A percentile compares a stretch with the other conserved stretches of the same genome.
Evolutionary conservation across 2,797 vertebrate genomes (phyloP).

Genomic region (Micropoecilia bifurca): DNA sequence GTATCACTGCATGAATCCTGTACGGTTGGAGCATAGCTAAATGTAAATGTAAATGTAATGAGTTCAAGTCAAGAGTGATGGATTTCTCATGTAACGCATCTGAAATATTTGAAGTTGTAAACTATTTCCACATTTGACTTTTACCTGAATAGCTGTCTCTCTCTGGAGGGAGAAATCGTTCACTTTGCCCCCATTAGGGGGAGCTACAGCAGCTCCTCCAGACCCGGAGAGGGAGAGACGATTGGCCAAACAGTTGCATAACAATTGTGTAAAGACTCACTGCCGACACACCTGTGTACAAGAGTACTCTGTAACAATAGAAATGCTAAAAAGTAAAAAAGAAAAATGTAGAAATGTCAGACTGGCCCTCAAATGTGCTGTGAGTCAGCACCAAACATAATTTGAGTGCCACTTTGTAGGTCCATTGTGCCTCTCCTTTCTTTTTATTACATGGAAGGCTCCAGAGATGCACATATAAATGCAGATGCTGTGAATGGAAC

Average conservation of each 20-base stretch:
- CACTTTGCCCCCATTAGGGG: constrained; percentile 61
- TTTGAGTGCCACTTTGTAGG: constrained; percentile 11
- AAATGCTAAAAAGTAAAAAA: constrained; percentile 2
- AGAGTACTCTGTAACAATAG: constrained; percentile 3
- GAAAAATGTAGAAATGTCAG: constrained; percentile 32
- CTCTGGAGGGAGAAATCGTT: not conserved
- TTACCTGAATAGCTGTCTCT: not conserved
- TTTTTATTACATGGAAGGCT: constrained; percentile 10
- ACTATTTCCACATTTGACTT: not conserved
- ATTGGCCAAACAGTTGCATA: constrained; percentile 20
- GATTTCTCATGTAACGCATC: not conserved
- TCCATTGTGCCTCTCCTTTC: constrained; percentile 14
- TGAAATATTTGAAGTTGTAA: constrained; percentile 5
- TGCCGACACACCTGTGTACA: constrained; percentile 6
- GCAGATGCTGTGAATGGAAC: not conserved
- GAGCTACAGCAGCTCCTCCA: constrained; percentile 62
- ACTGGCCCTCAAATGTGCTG: constrained; percentile 12
- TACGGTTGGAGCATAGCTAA: not conserved
- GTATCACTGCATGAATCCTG: constrained; percentile 42
- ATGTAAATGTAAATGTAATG: no score
- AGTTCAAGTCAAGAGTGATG: not conserved
- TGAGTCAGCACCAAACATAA: constrained; percentile 44
- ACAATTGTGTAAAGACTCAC: constrained; percentile 27
- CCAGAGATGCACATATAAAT: not conserved
- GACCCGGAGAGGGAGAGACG: not conserved